A percentile compares a stretch with the other conserved stretches of the same genome.
These are phyloP conservation scores for Andrena hattorfiana DNA, from an alignment of 2,888 invertebrate genomes.

Conservation along the genomic window DNA sequence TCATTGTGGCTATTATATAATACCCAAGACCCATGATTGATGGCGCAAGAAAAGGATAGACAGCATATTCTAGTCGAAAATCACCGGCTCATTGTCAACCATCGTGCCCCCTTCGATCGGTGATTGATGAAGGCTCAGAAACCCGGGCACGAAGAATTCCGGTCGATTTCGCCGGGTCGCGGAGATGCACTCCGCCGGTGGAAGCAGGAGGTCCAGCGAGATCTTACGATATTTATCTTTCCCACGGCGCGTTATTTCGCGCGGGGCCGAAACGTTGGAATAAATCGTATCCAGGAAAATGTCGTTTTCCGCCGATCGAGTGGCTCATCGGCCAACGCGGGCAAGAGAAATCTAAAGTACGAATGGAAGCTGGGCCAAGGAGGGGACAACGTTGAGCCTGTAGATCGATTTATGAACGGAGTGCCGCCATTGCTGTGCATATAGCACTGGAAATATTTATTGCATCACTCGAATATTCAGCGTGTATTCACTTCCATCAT, in stretches of 20 bases:
- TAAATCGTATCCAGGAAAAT: not conserved
- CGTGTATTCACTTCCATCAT: too few relatives aligned
- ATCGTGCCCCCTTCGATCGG: constrained; percentile 17
- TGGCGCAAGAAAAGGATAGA: constrained; percentile 49
- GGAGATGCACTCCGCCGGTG: constrained; percentile 6
- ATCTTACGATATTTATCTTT: constrained; percentile 2
- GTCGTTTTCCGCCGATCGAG: not conserved
- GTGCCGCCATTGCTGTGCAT: too few relatives aligned
- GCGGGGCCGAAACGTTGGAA: not conserved
- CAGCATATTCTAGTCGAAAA: constrained; percentile 38
- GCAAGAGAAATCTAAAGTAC: not conserved
- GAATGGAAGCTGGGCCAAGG: not conserved
- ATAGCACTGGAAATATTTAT: too few relatives aligned
- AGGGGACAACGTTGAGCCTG: not conserved
- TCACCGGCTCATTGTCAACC: constrained; percentile 44
- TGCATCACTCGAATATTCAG: too few relatives aligned
- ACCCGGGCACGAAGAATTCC: constrained; percentile 23
- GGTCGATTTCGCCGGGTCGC: not conserved
- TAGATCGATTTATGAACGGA: not conserved
- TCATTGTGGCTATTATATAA: constrained; percentile 44
- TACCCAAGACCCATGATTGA: constrained; percentile 54
- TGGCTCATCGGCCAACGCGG: not conserved
- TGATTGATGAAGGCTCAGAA: constrained; percentile 56
- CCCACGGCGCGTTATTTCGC: not conserved
- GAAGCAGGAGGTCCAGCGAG: not conserved